A percentile compares a stretch with the other conserved stretches of the same genome.
phyloP scores from a whole-genome alignment of 2,888 invertebrate genomes.

The Agrilus mali region DNA sequence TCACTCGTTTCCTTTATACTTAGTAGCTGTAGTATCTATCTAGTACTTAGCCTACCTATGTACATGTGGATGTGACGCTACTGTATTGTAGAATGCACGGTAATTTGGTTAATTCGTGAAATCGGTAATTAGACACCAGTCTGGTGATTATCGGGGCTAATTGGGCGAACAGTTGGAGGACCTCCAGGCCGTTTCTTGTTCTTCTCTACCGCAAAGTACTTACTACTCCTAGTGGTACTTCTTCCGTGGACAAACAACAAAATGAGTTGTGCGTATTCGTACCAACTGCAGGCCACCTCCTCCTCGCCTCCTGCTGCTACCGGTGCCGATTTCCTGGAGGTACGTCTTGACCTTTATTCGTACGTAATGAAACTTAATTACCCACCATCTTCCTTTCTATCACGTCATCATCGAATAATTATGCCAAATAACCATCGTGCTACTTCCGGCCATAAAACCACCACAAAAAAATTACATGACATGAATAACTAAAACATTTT shows the following conservation, averaged over 20 bases:
- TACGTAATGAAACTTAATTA: too few relatives aligned
- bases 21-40: too few relatives aligned
- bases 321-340: constrained; percentile 32
- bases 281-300: constrained; percentile 29
- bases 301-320: constrained; percentile 26
- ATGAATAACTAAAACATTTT: too few relatives aligned
- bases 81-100: constrained; percentile 6
- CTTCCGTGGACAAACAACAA: constrained; percentile 8
- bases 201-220: constrained; percentile 2
- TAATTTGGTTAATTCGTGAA: constrained; percentile 4
- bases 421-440: too few relatives aligned
- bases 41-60: too few relatives aligned
- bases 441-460: too few relatives aligned
- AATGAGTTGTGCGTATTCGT: constrained; percentile 32
- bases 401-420: too few relatives aligned
- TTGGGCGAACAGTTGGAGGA: neutral
- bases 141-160: neutral
- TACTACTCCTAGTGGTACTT: too few relatives aligned
- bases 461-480: too few relatives aligned
- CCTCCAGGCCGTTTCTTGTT: neutral
- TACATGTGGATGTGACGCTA: constrained; percentile 2
- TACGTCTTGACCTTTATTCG: constrained; percentile 11
- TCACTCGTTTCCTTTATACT: constrained; percentile 2
- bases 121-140: constrained; percentile 4
- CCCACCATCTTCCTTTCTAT: too few relatives aligned